Base-by-base conservation (phyloP, 1,140 invertebrate species). In the Gerris buenoi region DNA sequence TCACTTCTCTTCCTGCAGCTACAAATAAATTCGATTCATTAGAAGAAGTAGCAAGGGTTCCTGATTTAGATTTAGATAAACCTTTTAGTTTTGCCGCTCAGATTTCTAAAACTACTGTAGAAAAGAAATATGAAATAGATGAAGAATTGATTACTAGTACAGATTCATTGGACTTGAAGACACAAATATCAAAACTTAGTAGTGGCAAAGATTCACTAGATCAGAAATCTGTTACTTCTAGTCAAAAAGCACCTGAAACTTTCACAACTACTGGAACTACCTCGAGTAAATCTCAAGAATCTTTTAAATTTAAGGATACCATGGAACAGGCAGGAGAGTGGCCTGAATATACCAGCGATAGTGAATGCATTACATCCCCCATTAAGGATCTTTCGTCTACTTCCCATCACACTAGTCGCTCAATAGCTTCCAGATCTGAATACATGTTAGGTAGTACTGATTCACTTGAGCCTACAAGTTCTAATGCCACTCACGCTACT, bases 401-500 rank as follows among this genome's bases (percentile, higher is more conserved):
- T 22, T 15, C 15, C 10, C 15, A 60, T 22, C 58, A 29, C 15
- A 66, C 79, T 77, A 70, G 79, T 77, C n/a, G 79, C 80, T 69
- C 70, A 65, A 70, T 74, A 23, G 70, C 73, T 29, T 68, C 72
- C 22, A 71, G 71, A 68, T 71, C 71, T 56, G 73, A 74, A 22
- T 67, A 70, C 57, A 83, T 86, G 80, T 73, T 83, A 23, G 84
- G 84, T n/a, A 87, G 85, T 71, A 85, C 83, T 1, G 85, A 85
- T 68, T 86, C 85, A 65, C 70, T 86, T 23, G 85, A 86, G 69
- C 84, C 84, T 13, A 85, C 85, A 0, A 88, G 86, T 72, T 89
- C 88, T 1, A 86, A 87, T 18, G 88, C 86, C 0, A 90, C 88
- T 0, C 84, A 88, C 73, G 88, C 88, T 22, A 90, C 88, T n/a